Evolutionary conservation across 2,113 vertebrate species (phyloP), one percentile per base, ranked within the genome.

Genomic region (Ochotona curzoniae): DNA sequence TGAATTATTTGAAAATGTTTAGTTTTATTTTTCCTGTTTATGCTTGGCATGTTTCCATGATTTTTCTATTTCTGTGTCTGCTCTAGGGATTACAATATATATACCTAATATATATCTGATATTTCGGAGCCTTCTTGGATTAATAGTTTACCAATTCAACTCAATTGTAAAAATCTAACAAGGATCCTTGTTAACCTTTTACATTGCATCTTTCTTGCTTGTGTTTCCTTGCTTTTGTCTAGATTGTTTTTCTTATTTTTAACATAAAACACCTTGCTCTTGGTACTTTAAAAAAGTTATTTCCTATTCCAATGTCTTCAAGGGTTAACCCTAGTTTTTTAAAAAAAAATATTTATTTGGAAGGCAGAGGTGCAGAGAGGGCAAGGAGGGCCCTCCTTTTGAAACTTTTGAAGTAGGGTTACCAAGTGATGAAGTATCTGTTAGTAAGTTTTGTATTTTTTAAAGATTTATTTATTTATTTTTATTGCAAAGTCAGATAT

Each of bases 101-200:
- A 57, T 17, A 57, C 18, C 54, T 15, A 18, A 57, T 57, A 57
- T 15, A 7, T 32, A 44, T 23, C n/a, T 74, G 47, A 61, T 84
- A 44, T 83, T 88, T 88, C 13, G 81, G 18, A 73, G 49, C 47
- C 44, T 78, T 71, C 44, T 70, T 71, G 49, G 75, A 17, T 90
- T 90, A 86, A 35, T 67, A 87, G 78, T 66, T 88, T 64, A 57
- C 23, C 23, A 71, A 54, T 88, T 88, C 10, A 87, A n/a, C 78
- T 88, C 47, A 94, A 57, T 71, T 78, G 17, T 44, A 71, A 80
- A 91, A 76, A 70, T 74, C 49, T 57, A 15, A 18, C 18, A 57
- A 57, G 47, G 67, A 32, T 30, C 49, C 5, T n/a, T 35, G 35
- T 86, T 61, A 66, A 38, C 21, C 4, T 3, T 61, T 51, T 30